A percentile compares a stretch with the other conserved stretches of the same genome.
These are phyloP conservation scores for Sturmia bella DNA, from an alignment of 2,888 invertebrate genomes.

Conservation along the genomic window DNA sequence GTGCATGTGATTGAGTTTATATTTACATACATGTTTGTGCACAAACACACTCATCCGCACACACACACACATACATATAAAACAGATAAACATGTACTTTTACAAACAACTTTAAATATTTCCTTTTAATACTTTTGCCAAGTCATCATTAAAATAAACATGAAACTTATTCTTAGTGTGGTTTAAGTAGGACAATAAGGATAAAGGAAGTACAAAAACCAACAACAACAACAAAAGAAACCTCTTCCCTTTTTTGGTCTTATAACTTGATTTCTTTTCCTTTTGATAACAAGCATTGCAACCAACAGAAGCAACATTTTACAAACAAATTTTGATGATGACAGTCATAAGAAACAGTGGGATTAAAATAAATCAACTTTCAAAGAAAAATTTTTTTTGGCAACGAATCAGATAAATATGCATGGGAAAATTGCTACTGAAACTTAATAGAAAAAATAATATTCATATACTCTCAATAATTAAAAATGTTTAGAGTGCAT, in stretches of 20 bases:
- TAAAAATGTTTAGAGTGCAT: too few species aligned
- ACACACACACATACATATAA: not conserved
- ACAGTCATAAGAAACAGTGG: slow-evolving; percentile 11
- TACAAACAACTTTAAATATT: slow-evolving; percentile 63
- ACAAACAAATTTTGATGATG: slow-evolving; percentile 44
- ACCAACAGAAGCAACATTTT: slow-evolving; percentile 43
- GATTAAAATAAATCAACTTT: not conserved
- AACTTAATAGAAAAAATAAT: too few species aligned
- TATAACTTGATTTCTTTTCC: slow-evolving; percentile 29
- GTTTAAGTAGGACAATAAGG: slow-evolving; percentile 68
- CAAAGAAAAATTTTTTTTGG: too few species aligned
- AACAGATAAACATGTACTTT: not conserved
- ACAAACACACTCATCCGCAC: not conserved
- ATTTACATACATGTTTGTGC: not conserved
- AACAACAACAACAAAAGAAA: not conserved
- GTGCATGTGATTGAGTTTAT: not conserved
- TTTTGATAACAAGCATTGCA: slow-evolving; percentile 61
- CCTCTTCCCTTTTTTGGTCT: too few species aligned
- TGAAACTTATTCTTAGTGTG: slow-evolving; percentile 65
- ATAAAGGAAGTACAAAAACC: slow-evolving; percentile 23
- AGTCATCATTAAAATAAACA: slow-evolving; percentile 70
- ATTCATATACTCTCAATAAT: too few species aligned
- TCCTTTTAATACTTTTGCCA: slow-evolving; percentile 69
- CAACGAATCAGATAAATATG: too few species aligned
- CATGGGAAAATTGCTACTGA: too few species aligned